These are phyloP conservation scores for Cyclophora albipunctata DNA, from an alignment of 2,888 invertebrate species.

Conservation along the genomic window DNA sequence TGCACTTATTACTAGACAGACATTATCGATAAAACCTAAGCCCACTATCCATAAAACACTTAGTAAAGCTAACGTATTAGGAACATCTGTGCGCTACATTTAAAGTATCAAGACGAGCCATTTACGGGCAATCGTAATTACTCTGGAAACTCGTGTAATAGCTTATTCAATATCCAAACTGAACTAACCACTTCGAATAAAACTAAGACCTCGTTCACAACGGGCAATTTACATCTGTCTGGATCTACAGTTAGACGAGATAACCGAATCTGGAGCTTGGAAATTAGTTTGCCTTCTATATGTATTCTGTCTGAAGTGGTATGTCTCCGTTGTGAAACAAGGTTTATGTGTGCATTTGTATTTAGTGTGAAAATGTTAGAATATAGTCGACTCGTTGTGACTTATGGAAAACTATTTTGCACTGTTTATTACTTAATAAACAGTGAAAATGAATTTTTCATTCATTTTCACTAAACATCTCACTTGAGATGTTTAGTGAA, in stretches of 20 bases:
- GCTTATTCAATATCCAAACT: slow-evolving; percentile 51
- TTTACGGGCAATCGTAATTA: slow-evolving; percentile 55
- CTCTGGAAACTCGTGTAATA: slow-evolving; percentile 61
- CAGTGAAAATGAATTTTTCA: too few species aligned
- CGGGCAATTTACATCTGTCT: slow-evolving; percentile 1
- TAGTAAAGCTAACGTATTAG: slow-evolving; percentile 24
- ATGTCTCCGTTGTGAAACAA: neutral
- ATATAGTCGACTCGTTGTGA: slow-evolving; percentile 1
- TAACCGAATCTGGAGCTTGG: slow-evolving; percentile 12
- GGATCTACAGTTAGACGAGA: neutral
- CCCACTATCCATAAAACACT: too few species aligned
- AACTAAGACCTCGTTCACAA: slow-evolving; percentile 22
- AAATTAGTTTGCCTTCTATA: slow-evolving; percentile 4
- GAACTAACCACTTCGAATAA: slow-evolving; percentile 36
- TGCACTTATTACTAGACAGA: too few species aligned
- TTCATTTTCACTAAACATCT: too few species aligned
- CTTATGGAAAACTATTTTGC: neutral
- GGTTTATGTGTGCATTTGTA: neutral
- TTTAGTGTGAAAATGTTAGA: neutral
- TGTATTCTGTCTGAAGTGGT: slow-evolving; percentile 9
- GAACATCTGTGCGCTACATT: slow-evolving; percentile 43
- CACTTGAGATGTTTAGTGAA: too few species aligned
- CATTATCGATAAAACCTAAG: too few species aligned
- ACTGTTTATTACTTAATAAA: too few species aligned
- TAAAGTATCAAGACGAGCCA: slow-evolving; percentile 39